Evolutionary conservation across 2,113 vertebrate species (phyloP).

Genomic region (Eclectus roratus): DNA sequence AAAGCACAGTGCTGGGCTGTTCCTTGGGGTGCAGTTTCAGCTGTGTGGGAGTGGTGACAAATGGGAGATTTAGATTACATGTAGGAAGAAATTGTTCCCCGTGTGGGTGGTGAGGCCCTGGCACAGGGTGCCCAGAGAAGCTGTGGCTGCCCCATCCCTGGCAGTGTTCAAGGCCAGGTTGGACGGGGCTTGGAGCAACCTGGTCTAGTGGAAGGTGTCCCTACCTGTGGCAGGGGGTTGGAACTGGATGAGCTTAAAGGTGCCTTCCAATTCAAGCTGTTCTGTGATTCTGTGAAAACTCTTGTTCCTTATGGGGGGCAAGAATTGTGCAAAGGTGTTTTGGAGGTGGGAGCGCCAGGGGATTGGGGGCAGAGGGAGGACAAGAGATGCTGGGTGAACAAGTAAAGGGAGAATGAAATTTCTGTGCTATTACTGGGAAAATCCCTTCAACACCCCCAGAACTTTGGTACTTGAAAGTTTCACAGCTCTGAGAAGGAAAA

Average conservation of each 20-base stretch:
- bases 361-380: neutral
- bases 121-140: neutral
- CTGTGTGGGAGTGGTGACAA: neutral
- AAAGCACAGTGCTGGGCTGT: rapidly evolving
- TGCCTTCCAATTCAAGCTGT: neutral
- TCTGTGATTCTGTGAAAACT: neutral
- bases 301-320: neutral
- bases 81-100: neutral
- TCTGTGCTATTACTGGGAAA: neutral
- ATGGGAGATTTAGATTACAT: neutral
- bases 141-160: neutral
- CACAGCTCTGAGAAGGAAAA: neutral
- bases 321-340: neutral
- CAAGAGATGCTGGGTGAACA: neutral
- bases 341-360: neutral
- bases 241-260: neutral
- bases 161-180: neutral
- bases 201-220: neutral
- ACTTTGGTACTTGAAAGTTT: neutral
- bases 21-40: neutral
- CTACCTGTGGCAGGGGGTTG: neutral
- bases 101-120: neutral
- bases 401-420: neutral
- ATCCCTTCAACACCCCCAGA: neutral
- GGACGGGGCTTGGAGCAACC: neutral